Conservation (phyloP, 1,140 invertebrate species). For the Drosophila albomicans region DNA sequence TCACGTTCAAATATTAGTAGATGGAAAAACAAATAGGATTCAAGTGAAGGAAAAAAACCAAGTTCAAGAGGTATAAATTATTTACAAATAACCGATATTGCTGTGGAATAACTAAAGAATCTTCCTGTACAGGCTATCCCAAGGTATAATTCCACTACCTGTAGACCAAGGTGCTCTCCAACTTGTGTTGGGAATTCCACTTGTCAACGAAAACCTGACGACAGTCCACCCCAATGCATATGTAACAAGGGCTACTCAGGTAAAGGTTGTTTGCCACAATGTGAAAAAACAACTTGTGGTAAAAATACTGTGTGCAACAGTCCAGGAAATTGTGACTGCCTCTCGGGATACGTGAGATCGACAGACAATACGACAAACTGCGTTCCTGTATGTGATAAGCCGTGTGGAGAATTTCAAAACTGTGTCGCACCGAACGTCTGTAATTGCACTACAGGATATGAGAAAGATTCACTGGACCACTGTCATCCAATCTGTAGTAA, state of each 20-base stretch:
- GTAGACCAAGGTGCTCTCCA: background rate
- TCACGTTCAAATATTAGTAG: background rate
- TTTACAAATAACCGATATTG: background rate
- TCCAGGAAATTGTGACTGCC: slow-evolving; percentile 10
- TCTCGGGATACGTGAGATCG: background rate
- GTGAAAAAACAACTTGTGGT: slow-evolving; percentile 8
- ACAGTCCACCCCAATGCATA: background rate
- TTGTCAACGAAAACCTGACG: background rate
- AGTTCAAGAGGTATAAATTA: slow-evolving; percentile 1
- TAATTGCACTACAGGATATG: slow-evolving; percentile 4
- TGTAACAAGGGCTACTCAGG: background rate
- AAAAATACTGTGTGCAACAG: background rate
- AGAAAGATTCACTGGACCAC: background rate
- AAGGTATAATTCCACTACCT: background rate
- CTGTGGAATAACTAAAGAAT: background rate
- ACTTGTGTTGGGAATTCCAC: slow-evolving; percentile 4
- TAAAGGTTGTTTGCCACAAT: slow-evolving; percentile 3
- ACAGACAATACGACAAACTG: background rate
- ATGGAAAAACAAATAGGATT: background rate
- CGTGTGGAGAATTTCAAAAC: background rate
- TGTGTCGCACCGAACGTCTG: slow-evolving; percentile 1
- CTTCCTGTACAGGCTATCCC: no score
- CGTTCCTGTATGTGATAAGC: slow-evolving; percentile 53
- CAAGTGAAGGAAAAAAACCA: background rate
- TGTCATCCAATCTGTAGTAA: slow-evolving; percentile 11